Percentiles rank a stretch among this genome's conserved stretches.
These are phyloP conservation scores for Dromococcyx pavoninus DNA, from an alignment of 2,797 vertebrate species.

Conservation along the genomic window DNA sequence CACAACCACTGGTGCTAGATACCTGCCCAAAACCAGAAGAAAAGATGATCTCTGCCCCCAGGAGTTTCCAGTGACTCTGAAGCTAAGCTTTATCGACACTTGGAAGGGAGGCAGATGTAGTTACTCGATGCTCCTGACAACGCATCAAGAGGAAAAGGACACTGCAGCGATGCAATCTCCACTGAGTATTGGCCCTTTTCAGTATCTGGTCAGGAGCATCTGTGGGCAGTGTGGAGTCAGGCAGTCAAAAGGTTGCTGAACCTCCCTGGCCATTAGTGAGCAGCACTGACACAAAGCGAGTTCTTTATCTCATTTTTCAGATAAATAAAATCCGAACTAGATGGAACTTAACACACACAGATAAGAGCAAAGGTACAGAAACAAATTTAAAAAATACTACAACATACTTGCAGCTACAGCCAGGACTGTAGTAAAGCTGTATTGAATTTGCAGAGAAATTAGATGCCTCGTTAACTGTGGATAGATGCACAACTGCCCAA, in stretches of 20 bases:
- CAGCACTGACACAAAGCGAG: not conserved
- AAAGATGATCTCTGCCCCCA: not conserved
- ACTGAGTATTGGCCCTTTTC: too few species aligned
- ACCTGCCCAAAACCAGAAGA: not conserved
- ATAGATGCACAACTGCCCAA: constrained; percentile 54
- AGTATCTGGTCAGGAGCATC: too few species aligned
- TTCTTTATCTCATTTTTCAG: not conserved
- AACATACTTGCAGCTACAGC: constrained; percentile 1
- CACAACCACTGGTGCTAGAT: not conserved
- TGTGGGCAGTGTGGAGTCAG: not conserved
- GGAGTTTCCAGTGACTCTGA: not conserved
- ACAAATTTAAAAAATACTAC: not conserved
- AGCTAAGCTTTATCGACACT: not conserved
- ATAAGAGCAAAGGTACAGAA: not conserved
- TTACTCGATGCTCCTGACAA: not conserved
- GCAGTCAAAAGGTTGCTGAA: not conserved
- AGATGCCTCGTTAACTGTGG: constrained; percentile 57
- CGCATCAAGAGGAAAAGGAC: not conserved
- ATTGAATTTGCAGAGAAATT: constrained; percentile 33
- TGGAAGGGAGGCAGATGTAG: not conserved
- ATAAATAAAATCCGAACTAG: not conserved
- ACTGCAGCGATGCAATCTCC: too few species aligned
- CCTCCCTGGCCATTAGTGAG: not conserved
- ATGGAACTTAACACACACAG: not conserved
- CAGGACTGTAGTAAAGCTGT: not conserved